Base-by-base conservation (phyloP, 2,888 invertebrate species). In the Cryptophagus acutangulus region DNA sequence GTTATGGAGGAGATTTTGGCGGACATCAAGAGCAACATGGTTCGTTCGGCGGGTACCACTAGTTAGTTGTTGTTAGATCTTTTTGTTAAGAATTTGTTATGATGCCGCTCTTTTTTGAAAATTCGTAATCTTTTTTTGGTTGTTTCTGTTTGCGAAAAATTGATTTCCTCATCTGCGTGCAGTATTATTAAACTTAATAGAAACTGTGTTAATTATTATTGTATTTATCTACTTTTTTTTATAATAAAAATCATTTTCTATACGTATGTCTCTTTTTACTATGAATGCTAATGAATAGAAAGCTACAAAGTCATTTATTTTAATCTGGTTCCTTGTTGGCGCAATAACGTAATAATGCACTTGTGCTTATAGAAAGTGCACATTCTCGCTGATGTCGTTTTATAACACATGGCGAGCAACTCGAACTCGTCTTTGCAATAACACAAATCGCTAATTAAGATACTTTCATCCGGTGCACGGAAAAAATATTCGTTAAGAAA, bases 171-270 rank as follows among this genome's bases (percentile, higher is more conserved):
- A 41, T 49, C 41, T 44, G 41, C 59, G 59, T 63, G 55, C 65
- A 65, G 63, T 65, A 64, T 65, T 65, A 65, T 61, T 62, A 59
- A n/a, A 43, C 49, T 54, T 55, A n/a, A n/a, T n/a, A 58, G 58
- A 59, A 63, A 62, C 62, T 64, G 61, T 64, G 63, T 64, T 65
- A 62, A 61, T 62, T 62, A 61, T 62, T 62, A 61, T 48, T 59
- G 45, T 59, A 63, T 62, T 60, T 63, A 60, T 61, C 55, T 57
- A 54, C 50, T 46, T n/a, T n/a, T n/a, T 56, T 58, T 57, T 57
- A 51, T 54, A 58, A 57, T 56, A 61, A n/a, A n/a, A 61, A 59
- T 57, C 50, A 52, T 58, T 60, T n/a, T 55, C 52, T 54, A 54
- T 44, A 31, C 16, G 16, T 15, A 26, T 4, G 8, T 4, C 9